Conservation (phyloP, 2,888 invertebrate species). For the Drosophila rubida region DNA sequence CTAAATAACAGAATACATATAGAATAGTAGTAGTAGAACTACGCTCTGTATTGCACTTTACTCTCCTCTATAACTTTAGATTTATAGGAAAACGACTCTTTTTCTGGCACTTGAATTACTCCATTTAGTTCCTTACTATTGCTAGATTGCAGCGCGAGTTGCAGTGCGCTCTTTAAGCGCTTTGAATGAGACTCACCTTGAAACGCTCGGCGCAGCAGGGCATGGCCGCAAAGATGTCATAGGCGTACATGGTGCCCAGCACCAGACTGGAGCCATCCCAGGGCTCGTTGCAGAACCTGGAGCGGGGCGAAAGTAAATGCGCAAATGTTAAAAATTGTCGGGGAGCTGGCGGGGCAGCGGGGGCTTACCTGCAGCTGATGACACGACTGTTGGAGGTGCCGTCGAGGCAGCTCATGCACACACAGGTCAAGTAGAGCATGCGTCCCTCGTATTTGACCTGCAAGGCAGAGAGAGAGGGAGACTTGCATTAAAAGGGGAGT, state of each 20-base stretch:
- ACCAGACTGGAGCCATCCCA: conserved; percentile 98
- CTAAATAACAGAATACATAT: too few species aligned
- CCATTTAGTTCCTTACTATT: too few species aligned
- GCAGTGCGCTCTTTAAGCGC: background rate
- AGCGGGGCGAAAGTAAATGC: conserved; percentile 4
- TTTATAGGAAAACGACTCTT: too few species aligned
- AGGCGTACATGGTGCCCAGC: conserved; percentile 98
- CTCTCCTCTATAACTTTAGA: too few species aligned
- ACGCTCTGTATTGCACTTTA: too few species aligned
- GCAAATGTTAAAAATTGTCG: conserved; percentile 5
- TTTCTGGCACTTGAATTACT: too few species aligned
- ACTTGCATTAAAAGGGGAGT: conserved; percentile 24
- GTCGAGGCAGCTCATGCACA: conserved; percentile 97
- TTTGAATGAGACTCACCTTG: conserved; percentile 87
- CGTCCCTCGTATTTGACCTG: conserved; percentile 96
- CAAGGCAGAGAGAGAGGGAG: conserved; percentile 39
- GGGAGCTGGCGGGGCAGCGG: background rate
- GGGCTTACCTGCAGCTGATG: conserved; percentile 89
- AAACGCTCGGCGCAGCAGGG: conserved; percentile 97
- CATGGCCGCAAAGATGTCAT: conserved; percentile 98
- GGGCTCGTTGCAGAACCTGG: conserved; percentile 90
- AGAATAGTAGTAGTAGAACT: too few species aligned
- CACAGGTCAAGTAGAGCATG: conserved; percentile 95
- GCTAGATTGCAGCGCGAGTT: background rate
- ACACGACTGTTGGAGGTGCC: conserved; percentile 91